phyloP scores from a whole-genome alignment of 2,797 vertebrate genomes.

The Mormyrus hasselquistii region DNA sequence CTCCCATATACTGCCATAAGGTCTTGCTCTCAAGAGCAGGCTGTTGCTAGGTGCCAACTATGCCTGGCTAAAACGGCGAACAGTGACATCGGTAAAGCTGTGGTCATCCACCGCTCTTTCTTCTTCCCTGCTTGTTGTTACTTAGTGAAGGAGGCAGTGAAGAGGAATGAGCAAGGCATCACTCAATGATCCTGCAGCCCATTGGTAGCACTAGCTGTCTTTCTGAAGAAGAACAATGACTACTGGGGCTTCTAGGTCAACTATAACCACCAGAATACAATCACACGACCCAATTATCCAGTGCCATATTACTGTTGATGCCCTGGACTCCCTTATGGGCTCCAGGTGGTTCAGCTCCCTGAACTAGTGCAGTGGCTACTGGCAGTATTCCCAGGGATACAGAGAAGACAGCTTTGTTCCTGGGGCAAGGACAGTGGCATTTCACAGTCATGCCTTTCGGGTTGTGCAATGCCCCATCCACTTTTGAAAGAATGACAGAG shows the following conservation, averaged over 20 bases:
- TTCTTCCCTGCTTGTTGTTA: background rate
- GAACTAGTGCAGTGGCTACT: background rate
- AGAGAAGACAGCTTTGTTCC: background rate
- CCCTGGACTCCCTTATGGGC: background rate
- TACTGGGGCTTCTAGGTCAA: background rate
- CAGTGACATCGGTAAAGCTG: background rate
- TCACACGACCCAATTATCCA: background rate
- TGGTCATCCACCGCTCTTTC: background rate
- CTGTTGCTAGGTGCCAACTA: background rate
- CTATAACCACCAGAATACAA: background rate
- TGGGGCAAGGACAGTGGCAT: background rate
- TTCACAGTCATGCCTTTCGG: background rate
- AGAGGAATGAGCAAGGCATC: background rate
- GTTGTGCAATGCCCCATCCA: background rate
- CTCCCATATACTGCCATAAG: background rate
- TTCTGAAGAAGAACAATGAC: background rate
- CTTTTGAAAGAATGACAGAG: background rate
- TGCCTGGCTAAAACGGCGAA: background rate
- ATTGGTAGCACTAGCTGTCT: background rate
- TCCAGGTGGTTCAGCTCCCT: background rate
- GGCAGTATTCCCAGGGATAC: background rate
- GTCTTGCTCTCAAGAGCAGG: background rate
- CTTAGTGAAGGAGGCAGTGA: background rate
- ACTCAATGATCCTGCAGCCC: background rate
- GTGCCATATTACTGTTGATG: background rate